Base-by-base conservation (phyloP, 1,140 invertebrate genomes). In the Monomorium pharaonis region DNA sequence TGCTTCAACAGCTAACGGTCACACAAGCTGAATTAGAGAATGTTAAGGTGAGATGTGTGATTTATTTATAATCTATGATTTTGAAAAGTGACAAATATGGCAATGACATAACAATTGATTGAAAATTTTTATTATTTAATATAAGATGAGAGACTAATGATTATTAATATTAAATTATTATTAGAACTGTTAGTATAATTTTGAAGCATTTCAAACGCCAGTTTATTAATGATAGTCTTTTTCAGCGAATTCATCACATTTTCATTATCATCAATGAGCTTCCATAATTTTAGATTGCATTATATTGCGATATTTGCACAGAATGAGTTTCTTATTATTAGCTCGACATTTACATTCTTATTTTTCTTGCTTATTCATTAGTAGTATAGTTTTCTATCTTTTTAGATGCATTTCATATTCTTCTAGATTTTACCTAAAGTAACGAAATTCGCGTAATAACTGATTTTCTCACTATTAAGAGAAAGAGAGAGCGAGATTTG, bases 11-110 rank as follows among this genome's bases (percentile, higher is more conserved):
- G 92, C 94, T 98, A 85, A 97, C 97, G 92, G 96, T 97, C 78
- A 98, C 97, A 16, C 97, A 98, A 95, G 97, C 96, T 54, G 97
- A 98, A 95, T 96, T 98, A 91, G 97, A 98, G 93, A 98, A 97
- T 94, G 96, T 98, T 90, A 97, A 97, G 96, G 97, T 98, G 96
- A 96, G 96, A 92, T 83, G 9, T 83, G 9, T 84, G 62, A 56
- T 85, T 65, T 37, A 44, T 65, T 81, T 69, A 16, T 42, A 27
- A 49, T 21, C n/a, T 21, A 3, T 4, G 4, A 37, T 56, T 24
- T 60, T 51, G n/a, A 27, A 56, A 67, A 16, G 44, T 88, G 62
- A 62, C 10, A 21, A 78, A 58, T 85, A 74, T 70, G n/a, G 49
- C 49, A 47, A 12, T 12, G 27, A n/a, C 24, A 42, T 42, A 30